A percentile compares a stretch with the other conserved stretches of the same genome.
Conservation (phyloP, 2,113 vertebrate species). For the Tinamus guttatus region DNA sequence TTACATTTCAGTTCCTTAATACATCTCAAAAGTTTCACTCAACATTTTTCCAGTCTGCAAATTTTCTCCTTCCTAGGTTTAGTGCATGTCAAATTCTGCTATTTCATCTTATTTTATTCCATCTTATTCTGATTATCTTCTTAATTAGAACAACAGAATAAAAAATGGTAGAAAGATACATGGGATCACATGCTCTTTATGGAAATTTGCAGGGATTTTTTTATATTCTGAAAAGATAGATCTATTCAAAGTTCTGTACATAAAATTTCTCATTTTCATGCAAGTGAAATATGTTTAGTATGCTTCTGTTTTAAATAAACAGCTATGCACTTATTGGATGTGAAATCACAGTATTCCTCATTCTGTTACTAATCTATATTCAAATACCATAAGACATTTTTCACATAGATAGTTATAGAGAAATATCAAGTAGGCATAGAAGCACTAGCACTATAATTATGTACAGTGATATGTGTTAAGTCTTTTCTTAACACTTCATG, state of each 20-base stretch:
- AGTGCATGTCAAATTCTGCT: not conserved
- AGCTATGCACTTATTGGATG: not conserved
- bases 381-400: not conserved
- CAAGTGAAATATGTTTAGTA: not conserved
- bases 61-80: not conserved
- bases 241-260: not conserved
- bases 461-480: not conserved
- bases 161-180: not conserved
- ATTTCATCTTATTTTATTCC: not conserved
- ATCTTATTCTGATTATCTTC: not conserved
- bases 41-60: not conserved
- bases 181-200: not conserved
- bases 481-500: not conserved
- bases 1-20: not conserved
- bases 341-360: not conserved
- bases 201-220: not conserved
- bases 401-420: no score
- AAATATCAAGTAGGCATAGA: not conserved
- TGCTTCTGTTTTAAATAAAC: not conserved
- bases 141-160: not conserved
- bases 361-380: not conserved
- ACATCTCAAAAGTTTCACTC: not conserved
- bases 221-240: not conserved
- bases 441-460: not conserved
- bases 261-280: not conserved